Base-by-base conservation (phyloP, 2,888 invertebrate genomes). In the Protodeltote pygarga region DNA sequence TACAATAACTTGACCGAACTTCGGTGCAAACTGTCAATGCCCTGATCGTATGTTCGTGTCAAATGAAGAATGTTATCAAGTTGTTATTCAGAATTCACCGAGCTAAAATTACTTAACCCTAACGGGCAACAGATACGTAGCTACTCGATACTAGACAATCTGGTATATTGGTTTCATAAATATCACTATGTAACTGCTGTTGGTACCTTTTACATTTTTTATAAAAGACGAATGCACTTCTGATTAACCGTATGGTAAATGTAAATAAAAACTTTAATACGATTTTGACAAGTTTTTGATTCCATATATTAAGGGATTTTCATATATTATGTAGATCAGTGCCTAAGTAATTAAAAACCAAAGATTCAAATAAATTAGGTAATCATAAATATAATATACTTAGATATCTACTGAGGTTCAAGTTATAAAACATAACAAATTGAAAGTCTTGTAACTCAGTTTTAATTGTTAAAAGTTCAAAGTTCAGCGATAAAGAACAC, bases 11-110 rank as follows among this genome's bases (percentile, higher is more conserved):
- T 10, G 28, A 11, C 17, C 33, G 35, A 16, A 39, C 42, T 28
- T 17, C 37, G 10, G 8, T 23, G 33, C 55, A 33, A 50, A 41
- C 33, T 34, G 20, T 46, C 4, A 34, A 25, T 58, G 47, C 41
- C 42, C 37, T 39, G 35, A 15, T 21, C 39, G 24, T n/a, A n/a
- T n/a, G n/a, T n/a, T n/a, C n/a, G 23, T 48, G 40, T 57, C 50
- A 57, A 53, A 51, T 51, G 23, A 31, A 17, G 21, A 13, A 31
- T 19, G 39, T 47, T 63, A 62, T 50, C 61, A 15, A 5, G 48
- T 46, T 61, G 42, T 53, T 54, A 34, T 48, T 53, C 27, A 9
- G 24, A 51, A 42, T 41, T 48, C 60, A 54, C 23, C 29, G 24
- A 5, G 14, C 34, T 53, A 33, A 39, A 44, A 48, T 42, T 48